Percentiles rank a stretch among this genome's conserved stretches.
Conservation (phyloP, 2,113 vertebrate genomes). For the Lampris incognitus region DNA sequence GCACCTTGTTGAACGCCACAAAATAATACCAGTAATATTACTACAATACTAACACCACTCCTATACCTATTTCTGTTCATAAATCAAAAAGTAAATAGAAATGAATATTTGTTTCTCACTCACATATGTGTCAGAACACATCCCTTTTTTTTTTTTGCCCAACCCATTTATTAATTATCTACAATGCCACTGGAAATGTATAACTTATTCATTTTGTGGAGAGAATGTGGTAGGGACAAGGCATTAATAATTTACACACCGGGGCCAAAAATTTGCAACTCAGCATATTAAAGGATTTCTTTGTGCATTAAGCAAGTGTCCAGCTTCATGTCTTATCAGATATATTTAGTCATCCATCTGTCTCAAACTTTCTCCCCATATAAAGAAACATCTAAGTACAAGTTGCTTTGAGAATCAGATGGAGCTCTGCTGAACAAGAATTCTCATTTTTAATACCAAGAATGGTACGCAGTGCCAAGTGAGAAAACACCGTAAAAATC, state of each 20-base stretch:
- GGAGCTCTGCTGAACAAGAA: too few species aligned
- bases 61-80: too few species aligned
- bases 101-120: too few species aligned
- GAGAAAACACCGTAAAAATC: background rate
- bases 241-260: constrained; percentile 28
- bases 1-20: too few species aligned
- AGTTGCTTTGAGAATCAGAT: background rate
- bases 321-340: constrained; percentile 12
- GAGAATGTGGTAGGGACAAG: constrained; percentile 3
- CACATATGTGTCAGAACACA: background rate
- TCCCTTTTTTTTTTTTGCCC: background rate
- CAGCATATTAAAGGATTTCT: constrained; percentile 7
- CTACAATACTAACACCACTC: too few species aligned
- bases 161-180: background rate
- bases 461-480: too few species aligned
- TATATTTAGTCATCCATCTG: constrained; percentile 6
- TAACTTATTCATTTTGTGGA: constrained; percentile 7
- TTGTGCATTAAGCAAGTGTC: constrained; percentile 37
- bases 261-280: constrained; percentile 9
- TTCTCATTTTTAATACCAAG: too few species aligned
- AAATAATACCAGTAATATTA: too few species aligned
- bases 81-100: background rate
- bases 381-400: background rate
- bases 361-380: background rate
- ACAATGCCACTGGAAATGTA: background rate